These are phyloP conservation scores for Cyphomyrmex costatus DNA, from an alignment of 1,140 invertebrate species.

Conservation along the genomic window DNA sequence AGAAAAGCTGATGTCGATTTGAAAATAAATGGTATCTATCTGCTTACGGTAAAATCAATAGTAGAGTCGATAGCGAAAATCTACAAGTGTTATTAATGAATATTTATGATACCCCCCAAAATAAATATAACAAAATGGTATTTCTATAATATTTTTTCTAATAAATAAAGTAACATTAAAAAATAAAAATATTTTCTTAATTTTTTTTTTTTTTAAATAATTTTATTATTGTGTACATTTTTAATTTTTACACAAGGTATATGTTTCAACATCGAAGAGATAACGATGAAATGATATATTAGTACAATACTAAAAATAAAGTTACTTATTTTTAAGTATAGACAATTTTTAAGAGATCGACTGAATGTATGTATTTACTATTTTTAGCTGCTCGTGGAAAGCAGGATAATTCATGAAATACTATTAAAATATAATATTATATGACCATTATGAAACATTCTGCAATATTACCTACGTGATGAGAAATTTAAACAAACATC, in stretches of 20 bases:
- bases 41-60: neutral
- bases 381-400: neutral
- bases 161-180: conserved; percentile 1
- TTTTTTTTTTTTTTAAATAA: neutral
- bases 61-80: neutral
- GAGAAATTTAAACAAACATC: neutral
- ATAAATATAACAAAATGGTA: neutral
- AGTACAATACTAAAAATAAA: neutral
- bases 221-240: conserved; percentile 17
- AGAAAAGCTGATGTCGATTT: conserved; percentile 4
- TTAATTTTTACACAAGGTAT: neutral
- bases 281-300: neutral
- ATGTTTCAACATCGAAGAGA: neutral
- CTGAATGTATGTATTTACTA: neutral
- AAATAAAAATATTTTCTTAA: neutral
- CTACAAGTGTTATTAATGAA: neutral
- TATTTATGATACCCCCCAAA: neutral
- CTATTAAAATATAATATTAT: conserved; percentile 7
- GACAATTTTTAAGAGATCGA: neutral
- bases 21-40: neutral
- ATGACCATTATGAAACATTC: neutral
- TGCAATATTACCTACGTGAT: conserved; percentile 4
- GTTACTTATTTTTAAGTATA: neutral
- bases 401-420: neutral
- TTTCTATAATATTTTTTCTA: conserved; percentile 2